Conservation (phyloP, 2,888 invertebrate genomes). For the Leptarthrus brevirostris region DNA sequence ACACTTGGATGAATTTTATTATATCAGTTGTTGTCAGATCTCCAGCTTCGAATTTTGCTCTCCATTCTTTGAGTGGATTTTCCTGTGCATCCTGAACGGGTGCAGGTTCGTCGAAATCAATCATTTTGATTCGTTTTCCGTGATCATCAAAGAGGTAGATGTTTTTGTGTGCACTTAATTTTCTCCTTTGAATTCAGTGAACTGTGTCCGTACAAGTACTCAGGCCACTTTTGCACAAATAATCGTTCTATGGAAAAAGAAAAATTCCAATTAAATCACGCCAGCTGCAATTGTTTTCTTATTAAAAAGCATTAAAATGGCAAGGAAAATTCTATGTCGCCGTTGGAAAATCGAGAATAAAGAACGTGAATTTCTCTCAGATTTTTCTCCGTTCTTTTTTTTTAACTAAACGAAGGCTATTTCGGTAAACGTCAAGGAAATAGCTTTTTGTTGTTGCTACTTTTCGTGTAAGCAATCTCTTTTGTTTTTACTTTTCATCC, state of each 20-base stretch:
- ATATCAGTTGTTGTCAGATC: constrained; percentile 62
- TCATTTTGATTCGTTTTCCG: too few relatives aligned
- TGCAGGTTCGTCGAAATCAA: constrained; percentile 51
- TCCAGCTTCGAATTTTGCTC: constrained; percentile 64
- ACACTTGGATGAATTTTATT: constrained; percentile 63
- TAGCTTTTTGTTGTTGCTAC: not conserved
- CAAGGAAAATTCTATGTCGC: constrained; percentile 16
- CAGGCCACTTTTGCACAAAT: not conserved
- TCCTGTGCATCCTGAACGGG: constrained; percentile 46
- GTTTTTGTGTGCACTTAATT: too few relatives aligned
- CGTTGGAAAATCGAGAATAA: constrained; percentile 46
- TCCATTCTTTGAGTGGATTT: constrained; percentile 65
- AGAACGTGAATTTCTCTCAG: constrained; percentile 18
- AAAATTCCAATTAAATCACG: constrained; percentile 2
- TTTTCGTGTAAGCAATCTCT: not conserved
- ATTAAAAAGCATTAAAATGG: constrained; percentile 27
- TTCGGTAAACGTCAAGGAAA: constrained; percentile 53
- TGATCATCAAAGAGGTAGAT: constrained; percentile 30
- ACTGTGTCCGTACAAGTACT: too few relatives aligned
- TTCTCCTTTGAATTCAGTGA: not conserved
- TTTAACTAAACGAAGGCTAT: constrained; percentile 49
- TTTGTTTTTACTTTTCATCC: not conserved
- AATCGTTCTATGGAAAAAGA: constrained; percentile 1
- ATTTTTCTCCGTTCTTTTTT: constrained; percentile 39
- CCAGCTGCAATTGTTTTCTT: constrained; percentile 2